These are phyloP conservation scores for Chymomyza caudatula DNA, from an alignment of 2,888 invertebrate species.

Conservation along the genomic window DNA sequence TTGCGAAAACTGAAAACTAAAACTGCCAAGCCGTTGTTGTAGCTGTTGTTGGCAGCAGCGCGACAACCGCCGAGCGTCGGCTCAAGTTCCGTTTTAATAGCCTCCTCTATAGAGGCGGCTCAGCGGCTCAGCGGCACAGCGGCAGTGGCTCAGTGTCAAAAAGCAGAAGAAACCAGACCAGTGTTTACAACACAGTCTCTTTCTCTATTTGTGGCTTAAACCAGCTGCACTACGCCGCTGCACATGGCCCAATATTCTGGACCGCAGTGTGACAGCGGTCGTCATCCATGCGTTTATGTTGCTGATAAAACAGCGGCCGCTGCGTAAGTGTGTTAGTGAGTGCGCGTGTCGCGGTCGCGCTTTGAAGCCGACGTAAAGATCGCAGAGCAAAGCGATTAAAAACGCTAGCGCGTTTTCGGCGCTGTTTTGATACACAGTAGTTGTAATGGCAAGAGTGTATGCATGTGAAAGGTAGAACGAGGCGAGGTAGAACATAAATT, in stretches of 20 bases:
- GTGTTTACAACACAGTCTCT: too few relatives aligned
- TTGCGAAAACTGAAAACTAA: constrained; percentile 57
- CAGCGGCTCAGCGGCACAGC: too few relatives aligned
- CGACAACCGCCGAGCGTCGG: constrained; percentile 17
- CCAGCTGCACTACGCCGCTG: background rate
- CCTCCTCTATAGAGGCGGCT: too few relatives aligned
- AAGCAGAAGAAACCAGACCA: background rate
- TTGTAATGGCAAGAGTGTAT: too few relatives aligned
- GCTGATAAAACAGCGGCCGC: background rate
- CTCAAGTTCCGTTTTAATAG: background rate
- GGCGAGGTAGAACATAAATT: too few relatives aligned
- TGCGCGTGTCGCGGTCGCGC: background rate
- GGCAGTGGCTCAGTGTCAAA: background rate
- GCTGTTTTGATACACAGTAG: too few relatives aligned
- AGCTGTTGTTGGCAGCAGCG: background rate
- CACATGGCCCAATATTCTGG: background rate
- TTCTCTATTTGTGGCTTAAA: background rate
- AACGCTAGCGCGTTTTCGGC: background rate
- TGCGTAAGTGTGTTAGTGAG: too few relatives aligned
- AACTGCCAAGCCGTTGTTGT: constrained; percentile 40
- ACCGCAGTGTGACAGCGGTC: background rate
- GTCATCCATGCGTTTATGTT: background rate
- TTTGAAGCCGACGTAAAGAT: background rate
- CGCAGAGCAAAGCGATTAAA: background rate
- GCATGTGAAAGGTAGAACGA: too few relatives aligned